Conservation (phyloP, 2,113 vertebrate species). For the Nestor notabilis region DNA sequence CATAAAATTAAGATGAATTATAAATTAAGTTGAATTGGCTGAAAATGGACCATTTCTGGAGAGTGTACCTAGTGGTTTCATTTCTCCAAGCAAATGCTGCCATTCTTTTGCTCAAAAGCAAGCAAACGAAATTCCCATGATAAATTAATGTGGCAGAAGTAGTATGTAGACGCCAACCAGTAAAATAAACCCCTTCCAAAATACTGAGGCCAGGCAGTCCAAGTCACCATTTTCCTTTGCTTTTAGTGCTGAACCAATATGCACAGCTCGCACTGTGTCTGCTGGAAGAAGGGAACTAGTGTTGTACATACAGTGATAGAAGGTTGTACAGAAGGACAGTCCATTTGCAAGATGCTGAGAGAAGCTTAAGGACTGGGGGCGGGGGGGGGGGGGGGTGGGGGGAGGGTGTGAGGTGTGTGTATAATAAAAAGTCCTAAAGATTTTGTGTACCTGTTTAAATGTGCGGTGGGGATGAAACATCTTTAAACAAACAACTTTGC, state of each 20-base stretch:
- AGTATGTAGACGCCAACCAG: background rate
- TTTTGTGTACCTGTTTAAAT: background rate
- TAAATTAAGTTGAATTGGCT: background rate
- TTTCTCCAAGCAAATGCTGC: background rate
- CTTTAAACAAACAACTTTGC: background rate
- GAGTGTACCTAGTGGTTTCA: background rate
- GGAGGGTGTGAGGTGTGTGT: background rate
- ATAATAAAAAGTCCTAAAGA: background rate
- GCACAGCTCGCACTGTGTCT: background rate
- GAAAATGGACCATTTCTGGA: background rate
- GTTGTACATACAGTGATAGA: fast-evolving
- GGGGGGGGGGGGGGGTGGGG: no score
- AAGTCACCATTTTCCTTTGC: background rate
- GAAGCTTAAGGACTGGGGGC: background rate
- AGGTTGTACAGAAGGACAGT: background rate
- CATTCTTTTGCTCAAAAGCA: background rate
- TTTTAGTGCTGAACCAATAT: background rate
- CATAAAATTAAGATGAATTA: slow-evolving; percentile 17
- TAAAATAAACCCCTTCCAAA: background rate
- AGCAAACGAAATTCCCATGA: background rate
- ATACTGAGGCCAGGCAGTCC: background rate
- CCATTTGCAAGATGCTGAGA: background rate
- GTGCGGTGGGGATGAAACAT: background rate
- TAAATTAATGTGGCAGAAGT: background rate
- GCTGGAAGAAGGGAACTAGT: background rate